Base-by-base conservation (phyloP, 2,113 vertebrate species). In the Heloderma charlesbogerti region DNA sequence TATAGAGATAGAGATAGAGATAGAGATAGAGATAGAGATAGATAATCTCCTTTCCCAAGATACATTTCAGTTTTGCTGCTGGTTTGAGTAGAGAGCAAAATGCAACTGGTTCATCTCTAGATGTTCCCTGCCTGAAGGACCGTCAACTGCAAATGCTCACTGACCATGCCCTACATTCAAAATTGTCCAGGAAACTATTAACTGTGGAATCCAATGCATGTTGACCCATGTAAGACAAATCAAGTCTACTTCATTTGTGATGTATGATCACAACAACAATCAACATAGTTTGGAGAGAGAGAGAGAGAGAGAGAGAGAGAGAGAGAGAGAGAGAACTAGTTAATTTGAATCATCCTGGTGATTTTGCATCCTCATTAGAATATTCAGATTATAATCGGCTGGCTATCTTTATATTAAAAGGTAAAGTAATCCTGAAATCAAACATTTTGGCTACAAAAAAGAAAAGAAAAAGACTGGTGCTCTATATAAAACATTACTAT, bases 401-500 rank as follows among this genome's bases (percentile, higher is more conserved):
- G 89, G 31, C 72, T 74, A 27, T 6, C 37, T 43, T 74, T 25
- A 79, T 48, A 79, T 8, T n/a, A 22, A 85, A 85, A 72, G 78
- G 27, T 66, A 78, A 78, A 40, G 27, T 37, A 51, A 79, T 2
- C 48, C 15, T 78, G 13, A 60, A 71, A 71, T 86, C 45, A 90
- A 66, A 79, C 25, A 69, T 79, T 91, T 84, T 40, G n/a, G 63
- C 80, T 3, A 91, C 0, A 94, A 84, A 90, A 93, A 67, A 43
- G 37, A 7, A 20, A 22, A 6, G 22, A 40, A 29, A 31, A 13
- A 79, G 86, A 85, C 48, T 69, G 92, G 81, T 91, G 40, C 94
- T 94, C 88, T 89, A 94, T 93, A 89, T 89, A 93, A 91, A 87
- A 82, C 88, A 48, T 87, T 94, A 85, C 91, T 95, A 92, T 95